A percentile compares a stretch with the other conserved stretches of the same genome.
Conservation (phyloP, 2,797 vertebrate genomes). For the Perodicticus potto region DNA sequence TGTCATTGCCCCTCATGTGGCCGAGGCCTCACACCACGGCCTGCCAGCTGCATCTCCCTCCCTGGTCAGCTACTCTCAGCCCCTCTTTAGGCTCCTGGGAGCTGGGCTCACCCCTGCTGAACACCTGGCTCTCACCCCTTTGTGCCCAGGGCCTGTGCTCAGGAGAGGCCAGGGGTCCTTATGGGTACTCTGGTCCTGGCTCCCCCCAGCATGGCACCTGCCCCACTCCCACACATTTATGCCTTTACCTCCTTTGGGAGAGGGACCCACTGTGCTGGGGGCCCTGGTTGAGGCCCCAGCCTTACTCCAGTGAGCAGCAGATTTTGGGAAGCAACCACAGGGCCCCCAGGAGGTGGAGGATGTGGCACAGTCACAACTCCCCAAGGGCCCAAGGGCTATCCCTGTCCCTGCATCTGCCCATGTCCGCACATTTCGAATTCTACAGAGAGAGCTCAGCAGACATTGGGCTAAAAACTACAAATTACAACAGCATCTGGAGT, state of each 20-base stretch:
- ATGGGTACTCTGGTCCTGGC: too few species aligned
- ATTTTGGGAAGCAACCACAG: background rate
- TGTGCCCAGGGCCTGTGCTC: background rate
- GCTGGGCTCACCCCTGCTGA: background rate
- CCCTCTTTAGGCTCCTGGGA: background rate
- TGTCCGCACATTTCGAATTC: background rate
- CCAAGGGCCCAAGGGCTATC: too few species aligned
- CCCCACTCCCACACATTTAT: background rate
- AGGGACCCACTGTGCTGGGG: background rate
- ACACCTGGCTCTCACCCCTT: background rate
- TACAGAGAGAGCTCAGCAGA: background rate
- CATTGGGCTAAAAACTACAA: background rate
- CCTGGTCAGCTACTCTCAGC: background rate
- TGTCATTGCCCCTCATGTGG: too few species aligned
- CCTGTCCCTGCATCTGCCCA: background rate
- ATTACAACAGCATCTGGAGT: rapidly evolving
- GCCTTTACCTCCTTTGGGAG: background rate
- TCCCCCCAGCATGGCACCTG: background rate
- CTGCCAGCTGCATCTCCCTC: background rate
- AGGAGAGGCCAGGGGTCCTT: background rate
- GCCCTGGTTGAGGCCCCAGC: background rate
- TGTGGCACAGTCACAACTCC: background rate
- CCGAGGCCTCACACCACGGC: background rate
- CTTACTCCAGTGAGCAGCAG: background rate
- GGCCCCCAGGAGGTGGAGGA: background rate